Percentiles rank a stretch among this genome's conserved stretches.
phyloP scores from a whole-genome alignment of 2,797 vertebrate species.

The Syngnathus rostellatus region DNA sequence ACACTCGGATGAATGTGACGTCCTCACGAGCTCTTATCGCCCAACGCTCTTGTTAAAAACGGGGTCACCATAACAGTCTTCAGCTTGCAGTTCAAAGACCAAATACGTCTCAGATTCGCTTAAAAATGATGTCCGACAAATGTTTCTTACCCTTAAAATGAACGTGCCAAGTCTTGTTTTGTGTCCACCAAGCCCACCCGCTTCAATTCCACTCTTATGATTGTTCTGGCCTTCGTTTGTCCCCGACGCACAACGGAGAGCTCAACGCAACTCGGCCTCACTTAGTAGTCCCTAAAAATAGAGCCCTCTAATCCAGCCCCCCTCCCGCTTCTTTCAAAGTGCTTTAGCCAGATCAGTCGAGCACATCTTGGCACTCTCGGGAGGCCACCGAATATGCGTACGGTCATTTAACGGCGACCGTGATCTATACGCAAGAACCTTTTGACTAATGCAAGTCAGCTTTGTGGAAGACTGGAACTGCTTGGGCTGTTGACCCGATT shows the following conservation, averaged over 20 bases:
- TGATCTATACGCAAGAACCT: conserved; percentile 26
- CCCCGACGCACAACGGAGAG: neutral
- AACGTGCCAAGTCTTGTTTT: neutral
- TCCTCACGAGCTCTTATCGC: too few relatives aligned
- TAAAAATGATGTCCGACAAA: too few relatives aligned
- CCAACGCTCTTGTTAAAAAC: too few relatives aligned
- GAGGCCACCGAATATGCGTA: conserved; percentile 16
- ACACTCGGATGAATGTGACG: too few relatives aligned
- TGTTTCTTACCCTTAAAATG: neutral
- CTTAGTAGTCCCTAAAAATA: conserved; percentile 65
- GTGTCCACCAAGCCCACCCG: neutral
- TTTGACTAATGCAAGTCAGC: conserved; percentile 28
- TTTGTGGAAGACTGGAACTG: conserved; percentile 23
- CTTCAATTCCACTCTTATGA: neutral
- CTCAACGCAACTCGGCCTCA: conserved; percentile 33
- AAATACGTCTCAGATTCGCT: too few relatives aligned
- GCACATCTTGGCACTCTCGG: conserved; percentile 22
- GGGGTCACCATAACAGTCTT: too few relatives aligned
- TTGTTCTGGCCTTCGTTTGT: neutral
- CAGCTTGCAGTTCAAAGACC: too few relatives aligned
- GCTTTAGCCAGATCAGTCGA: conserved; percentile 2
- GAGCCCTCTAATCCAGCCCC: conserved; percentile 47
- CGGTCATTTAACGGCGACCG: neutral
- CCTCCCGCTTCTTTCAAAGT: conserved; percentile 31
- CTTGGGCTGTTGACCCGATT: neutral